Evolutionary conservation across 1,140 invertebrate species (phyloP).

Genomic region (Procambarus virginalis): DNA sequence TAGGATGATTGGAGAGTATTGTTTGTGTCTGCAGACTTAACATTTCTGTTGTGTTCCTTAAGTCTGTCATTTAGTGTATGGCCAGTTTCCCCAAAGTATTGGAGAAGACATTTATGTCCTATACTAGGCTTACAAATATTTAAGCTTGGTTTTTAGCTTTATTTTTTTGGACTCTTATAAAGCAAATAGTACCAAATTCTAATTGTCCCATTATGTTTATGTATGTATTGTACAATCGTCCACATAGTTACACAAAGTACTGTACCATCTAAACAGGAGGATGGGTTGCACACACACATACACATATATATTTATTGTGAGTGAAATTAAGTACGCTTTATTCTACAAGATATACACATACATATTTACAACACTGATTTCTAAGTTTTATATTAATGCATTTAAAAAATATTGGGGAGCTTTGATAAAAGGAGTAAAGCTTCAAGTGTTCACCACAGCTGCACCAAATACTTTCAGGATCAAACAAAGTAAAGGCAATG

Average conservation of each 20-base stretch:
- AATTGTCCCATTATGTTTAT: too few species aligned
- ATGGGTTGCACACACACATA: background rate
- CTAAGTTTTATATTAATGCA: background rate
- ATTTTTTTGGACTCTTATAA: background rate
- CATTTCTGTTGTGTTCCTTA: too few species aligned
- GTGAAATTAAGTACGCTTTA: constrained; percentile 2
- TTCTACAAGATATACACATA: background rate
- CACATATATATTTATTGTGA: background rate
- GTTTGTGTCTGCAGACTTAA: too few species aligned
- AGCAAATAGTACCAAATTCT: too few species aligned
- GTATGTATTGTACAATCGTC: background rate
- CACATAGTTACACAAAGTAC: too few species aligned
- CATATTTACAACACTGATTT: constrained; percentile 10
- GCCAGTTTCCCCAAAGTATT: too few species aligned
- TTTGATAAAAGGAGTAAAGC: background rate
- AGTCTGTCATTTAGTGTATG: too few species aligned
- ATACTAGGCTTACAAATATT: too few species aligned
- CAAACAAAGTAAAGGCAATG: background rate
- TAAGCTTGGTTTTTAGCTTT: too few species aligned
- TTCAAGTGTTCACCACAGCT: background rate
- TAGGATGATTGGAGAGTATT: too few species aligned
- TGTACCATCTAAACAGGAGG: background rate
- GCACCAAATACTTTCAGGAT: background rate
- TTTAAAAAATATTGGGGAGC: background rate
- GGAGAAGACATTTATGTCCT: too few species aligned